Base-by-base conservation (phyloP, 2,888 invertebrate species). In the Pediacus dermestoides region DNA sequence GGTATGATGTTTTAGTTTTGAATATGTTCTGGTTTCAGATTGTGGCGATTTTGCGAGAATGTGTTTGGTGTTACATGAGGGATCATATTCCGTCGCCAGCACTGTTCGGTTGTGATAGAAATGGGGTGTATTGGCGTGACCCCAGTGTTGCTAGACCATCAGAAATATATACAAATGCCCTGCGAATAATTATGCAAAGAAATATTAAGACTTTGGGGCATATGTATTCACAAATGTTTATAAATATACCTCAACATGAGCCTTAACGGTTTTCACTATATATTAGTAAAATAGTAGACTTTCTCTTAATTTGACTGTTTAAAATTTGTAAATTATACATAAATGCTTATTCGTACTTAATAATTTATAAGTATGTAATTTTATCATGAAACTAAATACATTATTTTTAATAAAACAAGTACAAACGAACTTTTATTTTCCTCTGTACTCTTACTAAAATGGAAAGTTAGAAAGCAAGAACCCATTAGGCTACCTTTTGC, bases 51-150 rank as follows among this genome's bases (percentile, higher is more conserved):
- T 67, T 93, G 48, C 77, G 86, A 32, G 91, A 92, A 60, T 88
- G 88, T 57, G 76, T 93, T 38, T 93, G 92, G 91, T 85, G 83
- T 56, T 93, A 90, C 62, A 83, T 92, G 66, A 79, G 88, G 49
- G 91, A 91, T 61, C 81, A 91, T 62, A 87, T 91, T 12, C 91
- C 91, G 0, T 86, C 90, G 0, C 91, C 91, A 0, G 84, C 86
- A 0, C 67, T 88, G 6, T 91, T 89, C 55, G 73, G 74, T 1
- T 77, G 80, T 34, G 85, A 86, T 60, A 67, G 75, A 18, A 78
- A 78, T 54, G 82, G 78, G 34, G 65, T 81, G n/a, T 77, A 80
- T 54, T 89, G 88, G 87, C 77, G 90, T 3, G 88, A 88, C 60
- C 80, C 84, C 0, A 77, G 81, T 1, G 74, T 78, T 2, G 79